These are phyloP conservation scores for Habroteleia sp. DNA, from an alignment of 2,888 invertebrate species.

Conservation along the genomic window DNA sequence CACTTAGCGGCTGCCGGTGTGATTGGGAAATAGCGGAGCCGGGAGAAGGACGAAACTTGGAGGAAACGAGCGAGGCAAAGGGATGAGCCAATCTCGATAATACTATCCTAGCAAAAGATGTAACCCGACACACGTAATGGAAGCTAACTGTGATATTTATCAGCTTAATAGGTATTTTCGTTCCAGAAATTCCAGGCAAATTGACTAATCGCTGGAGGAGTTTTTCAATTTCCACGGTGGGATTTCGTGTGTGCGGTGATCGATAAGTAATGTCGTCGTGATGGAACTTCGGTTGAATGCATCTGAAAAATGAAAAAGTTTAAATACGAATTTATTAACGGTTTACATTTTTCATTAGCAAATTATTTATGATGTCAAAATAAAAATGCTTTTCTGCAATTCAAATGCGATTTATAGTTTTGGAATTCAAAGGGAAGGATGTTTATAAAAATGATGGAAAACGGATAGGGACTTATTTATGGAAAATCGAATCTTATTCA, in stretches of 20 bases:
- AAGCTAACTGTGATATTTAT: constrained; percentile 50
- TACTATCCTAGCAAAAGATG: constrained; percentile 69
- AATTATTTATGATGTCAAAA: constrained; percentile 11
- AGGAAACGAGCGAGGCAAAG: constrained; percentile 55
- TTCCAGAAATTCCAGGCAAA: constrained; percentile 33
- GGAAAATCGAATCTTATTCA: constrained; percentile 20
- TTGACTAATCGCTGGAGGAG: constrained; percentile 36
- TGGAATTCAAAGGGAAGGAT: too few relatives aligned
- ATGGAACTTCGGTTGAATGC: too few relatives aligned
- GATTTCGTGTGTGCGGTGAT: too few relatives aligned
- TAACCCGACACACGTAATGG: constrained; percentile 51
- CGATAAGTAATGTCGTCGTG: too few relatives aligned
- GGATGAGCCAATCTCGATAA: constrained; percentile 78
- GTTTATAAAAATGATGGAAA: too few relatives aligned
- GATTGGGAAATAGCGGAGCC: constrained; percentile 68
- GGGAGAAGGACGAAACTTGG: constrained; percentile 20
- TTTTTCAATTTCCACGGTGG: too few relatives aligned
- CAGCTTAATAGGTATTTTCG: constrained; percentile 50
- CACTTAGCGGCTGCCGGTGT: constrained; percentile 79
- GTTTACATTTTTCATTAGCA: constrained; percentile 10
- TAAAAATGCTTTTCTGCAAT: constrained; percentile 6
- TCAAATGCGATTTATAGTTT: too few relatives aligned
- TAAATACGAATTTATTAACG: too few relatives aligned
- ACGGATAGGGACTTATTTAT: constrained; percentile 6
- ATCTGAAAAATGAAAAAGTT: too few relatives aligned